phyloP scores from a whole-genome alignment of 2,113 vertebrate species.

The Clarias macrocephalus region DNA sequence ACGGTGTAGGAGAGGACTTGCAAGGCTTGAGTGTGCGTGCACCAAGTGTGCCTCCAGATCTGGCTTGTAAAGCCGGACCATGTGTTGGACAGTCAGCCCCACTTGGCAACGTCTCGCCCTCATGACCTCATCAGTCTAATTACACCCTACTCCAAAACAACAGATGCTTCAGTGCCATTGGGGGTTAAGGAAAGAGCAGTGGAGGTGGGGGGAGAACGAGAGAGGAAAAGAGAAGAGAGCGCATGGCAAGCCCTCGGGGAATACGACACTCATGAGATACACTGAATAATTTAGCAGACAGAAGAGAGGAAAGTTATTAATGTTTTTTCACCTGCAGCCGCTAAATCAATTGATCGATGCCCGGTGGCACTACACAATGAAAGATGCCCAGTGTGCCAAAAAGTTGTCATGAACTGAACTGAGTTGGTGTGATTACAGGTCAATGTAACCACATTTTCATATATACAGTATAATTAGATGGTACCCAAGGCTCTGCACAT shows the following conservation, averaged over 20 bases:
- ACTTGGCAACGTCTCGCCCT: conserved; percentile 51
- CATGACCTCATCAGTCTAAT: conserved; percentile 73
- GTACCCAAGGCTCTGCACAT: too few relatives aligned
- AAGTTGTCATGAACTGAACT: not conserved
- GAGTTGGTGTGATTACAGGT: conserved; percentile 1
- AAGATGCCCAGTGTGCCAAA: conserved; percentile 1
- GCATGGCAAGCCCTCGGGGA: conserved; percentile 31
- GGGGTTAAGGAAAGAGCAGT: conserved; percentile 11
- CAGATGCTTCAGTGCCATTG: conserved; percentile 66
- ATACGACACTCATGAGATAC: conserved; percentile 38
- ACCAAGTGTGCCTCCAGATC: conserved; percentile 38
- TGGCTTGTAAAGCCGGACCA: conserved; percentile 42
- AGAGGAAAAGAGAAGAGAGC: conserved; percentile 15
- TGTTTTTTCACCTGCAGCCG: conserved; percentile 12
- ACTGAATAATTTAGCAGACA: conserved; percentile 45
- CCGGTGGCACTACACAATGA: conserved; percentile 1
- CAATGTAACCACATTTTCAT: not conserved
- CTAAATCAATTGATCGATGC: conserved; percentile 32
- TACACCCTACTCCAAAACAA: conserved; percentile 75
- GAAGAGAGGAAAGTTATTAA: conserved; percentile 36
- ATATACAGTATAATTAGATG: not conserved
- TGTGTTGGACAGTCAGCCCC: conserved; percentile 49
- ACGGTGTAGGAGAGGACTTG: not conserved
- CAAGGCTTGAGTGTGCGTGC: not conserved
- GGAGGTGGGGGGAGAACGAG: conserved; percentile 11